Percentiles rank a stretch among this genome's conserved stretches.
phyloP scores from a whole-genome alignment of 2,797 vertebrate genomes.

The Hapalemur alaotrensis region DNA sequence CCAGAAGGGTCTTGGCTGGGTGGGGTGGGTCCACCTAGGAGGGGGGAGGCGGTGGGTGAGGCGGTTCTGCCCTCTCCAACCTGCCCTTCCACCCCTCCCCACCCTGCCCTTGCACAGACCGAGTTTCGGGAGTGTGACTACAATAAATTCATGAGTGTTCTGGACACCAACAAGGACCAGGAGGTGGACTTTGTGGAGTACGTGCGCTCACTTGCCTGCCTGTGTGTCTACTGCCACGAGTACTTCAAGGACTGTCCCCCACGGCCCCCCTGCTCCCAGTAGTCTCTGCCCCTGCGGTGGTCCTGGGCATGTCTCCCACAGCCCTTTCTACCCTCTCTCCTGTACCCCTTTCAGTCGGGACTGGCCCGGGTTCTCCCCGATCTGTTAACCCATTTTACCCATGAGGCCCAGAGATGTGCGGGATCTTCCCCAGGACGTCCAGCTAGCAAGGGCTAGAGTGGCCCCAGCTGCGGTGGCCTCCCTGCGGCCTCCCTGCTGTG shows the following conservation, averaged over 20 bases:
- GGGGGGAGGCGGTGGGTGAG: accelerated
- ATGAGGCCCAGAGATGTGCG: not conserved
- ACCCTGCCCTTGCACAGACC: not conserved
- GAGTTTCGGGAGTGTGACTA: slow-evolving; percentile 68
- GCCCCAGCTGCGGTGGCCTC: too few relatives aligned
- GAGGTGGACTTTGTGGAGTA: slow-evolving; percentile 87
- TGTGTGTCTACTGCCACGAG: slow-evolving; percentile 84
- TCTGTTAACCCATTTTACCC: not conserved
- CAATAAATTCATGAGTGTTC: slow-evolving; percentile 77
- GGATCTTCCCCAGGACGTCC: not conserved
- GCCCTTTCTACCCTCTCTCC: not conserved
- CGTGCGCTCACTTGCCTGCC: slow-evolving; percentile 72
- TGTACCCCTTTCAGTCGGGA: not conserved
- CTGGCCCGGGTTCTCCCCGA: not conserved
- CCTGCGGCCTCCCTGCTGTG: not conserved
- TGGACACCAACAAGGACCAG: slow-evolving; percentile 85
- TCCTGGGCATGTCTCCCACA: not conserved
- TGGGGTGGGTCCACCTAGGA: too few relatives aligned
- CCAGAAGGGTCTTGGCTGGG: not conserved
- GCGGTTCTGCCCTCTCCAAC: too few relatives aligned
- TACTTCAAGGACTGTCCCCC: slow-evolving; percentile 63
- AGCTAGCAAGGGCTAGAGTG: not conserved
- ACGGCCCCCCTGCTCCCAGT: slow-evolving; percentile 44
- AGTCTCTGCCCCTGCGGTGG: not conserved
- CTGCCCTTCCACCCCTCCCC: not conserved